Evolutionary conservation across 2,797 vertebrate species (phyloP).

Genomic region (Mus caroli): DNA sequence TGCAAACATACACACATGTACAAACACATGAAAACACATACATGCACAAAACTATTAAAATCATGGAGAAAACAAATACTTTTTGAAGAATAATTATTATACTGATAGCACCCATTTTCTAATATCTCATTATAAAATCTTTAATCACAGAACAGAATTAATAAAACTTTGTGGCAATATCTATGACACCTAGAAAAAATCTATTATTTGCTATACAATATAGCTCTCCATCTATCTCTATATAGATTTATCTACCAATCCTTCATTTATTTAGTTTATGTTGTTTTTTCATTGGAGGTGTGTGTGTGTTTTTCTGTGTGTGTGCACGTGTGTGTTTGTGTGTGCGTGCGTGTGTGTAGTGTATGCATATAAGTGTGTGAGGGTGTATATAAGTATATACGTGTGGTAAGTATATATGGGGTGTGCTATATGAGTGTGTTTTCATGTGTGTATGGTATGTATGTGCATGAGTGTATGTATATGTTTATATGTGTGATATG

Average conservation of each 20-base stretch:
- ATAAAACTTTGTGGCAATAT: neutral
- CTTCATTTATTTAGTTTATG: neutral
- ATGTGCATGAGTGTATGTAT: neutral
- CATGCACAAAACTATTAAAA: neutral
- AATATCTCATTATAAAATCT: constrained; percentile 42
- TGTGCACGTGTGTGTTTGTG: neutral
- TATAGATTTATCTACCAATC: neutral
- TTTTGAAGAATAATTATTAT: neutral
- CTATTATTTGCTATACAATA: constrained; percentile 15
- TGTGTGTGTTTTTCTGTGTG: neutral
- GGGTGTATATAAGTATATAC: neutral
- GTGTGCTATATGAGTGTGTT: neutral
- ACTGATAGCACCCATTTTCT: neutral
- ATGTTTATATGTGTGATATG: neutral
- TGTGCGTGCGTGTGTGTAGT: neutral
- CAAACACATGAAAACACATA: neutral
- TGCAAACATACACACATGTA: neutral
- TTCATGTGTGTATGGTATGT: neutral
- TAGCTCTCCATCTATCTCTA: neutral
- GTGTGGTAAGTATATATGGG: neutral
- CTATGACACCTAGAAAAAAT: neutral
- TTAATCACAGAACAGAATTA: constrained; percentile 3
- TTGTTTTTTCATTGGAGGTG: neutral
- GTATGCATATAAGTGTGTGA: neutral
- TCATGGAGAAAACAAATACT: neutral